These are phyloP conservation scores for Mesorhabditis sp. DNA, from an alignment of 2,888 invertebrate species.

Conservation along the genomic window DNA sequence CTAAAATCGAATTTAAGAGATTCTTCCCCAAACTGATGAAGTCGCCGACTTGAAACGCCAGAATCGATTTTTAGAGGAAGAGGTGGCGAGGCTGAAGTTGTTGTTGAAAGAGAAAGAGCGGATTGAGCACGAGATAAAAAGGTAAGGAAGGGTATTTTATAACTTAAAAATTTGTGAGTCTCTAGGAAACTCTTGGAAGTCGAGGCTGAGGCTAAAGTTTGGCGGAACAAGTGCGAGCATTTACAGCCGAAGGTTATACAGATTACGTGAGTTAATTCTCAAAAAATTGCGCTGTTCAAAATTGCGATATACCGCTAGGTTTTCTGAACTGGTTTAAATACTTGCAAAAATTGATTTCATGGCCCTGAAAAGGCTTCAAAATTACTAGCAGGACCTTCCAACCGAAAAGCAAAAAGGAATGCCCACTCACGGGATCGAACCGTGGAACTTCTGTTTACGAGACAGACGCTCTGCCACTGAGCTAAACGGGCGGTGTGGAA, in stretches of 20 bases:
- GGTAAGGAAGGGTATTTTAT: background rate
- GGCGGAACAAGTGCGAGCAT: background rate
- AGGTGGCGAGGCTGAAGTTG: conserved; percentile 1
- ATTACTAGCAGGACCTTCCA: too few species aligned
- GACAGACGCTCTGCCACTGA: conserved; percentile 40
- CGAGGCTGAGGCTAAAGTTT: background rate
- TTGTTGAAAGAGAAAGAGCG: background rate
- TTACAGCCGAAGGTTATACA: background rate
- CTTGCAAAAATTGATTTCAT: too few species aligned
- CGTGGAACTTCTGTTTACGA: conserved; percentile 14
- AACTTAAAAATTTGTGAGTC: too few species aligned
- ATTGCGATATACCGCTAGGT: too few species aligned
- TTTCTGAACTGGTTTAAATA: too few species aligned
- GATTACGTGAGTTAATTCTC: background rate
- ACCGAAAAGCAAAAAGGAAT: too few species aligned
- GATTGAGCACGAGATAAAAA: background rate
- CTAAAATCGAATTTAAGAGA: background rate
- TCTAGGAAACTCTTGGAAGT: conserved; percentile 1
- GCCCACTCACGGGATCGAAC: background rate
- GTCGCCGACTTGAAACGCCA: background rate
- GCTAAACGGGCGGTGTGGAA: conserved; percentile 13
- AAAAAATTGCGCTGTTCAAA: too few species aligned
- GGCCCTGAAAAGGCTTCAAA: too few species aligned
- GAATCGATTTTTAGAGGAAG: background rate
- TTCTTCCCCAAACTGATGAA: background rate